These are phyloP conservation scores for Nemurella pictetii DNA, from an alignment of 2,888 invertebrate species.

Conservation along the genomic window DNA sequence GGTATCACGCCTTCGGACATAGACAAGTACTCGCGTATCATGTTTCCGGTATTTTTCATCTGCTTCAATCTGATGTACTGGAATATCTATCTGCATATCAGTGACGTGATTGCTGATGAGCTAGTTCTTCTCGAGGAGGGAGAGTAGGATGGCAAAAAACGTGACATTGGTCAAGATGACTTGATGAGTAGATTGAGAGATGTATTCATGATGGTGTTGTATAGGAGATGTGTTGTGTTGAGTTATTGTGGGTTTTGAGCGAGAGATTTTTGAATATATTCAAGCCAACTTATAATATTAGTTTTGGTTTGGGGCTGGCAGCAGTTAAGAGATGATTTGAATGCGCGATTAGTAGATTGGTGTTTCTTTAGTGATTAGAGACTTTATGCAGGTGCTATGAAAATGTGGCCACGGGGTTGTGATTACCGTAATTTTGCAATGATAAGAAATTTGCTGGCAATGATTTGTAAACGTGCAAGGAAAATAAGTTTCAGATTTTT, in stretches of 20 bases:
- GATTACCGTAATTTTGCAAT: not conserved
- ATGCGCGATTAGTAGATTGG: not conserved
- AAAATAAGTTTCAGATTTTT: not conserved
- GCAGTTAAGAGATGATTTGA: not conserved
- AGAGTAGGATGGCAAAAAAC: constrained; percentile 53
- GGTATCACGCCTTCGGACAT: constrained; percentile 95
- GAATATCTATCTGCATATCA: constrained; percentile 95
- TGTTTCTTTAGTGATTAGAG: not conserved
- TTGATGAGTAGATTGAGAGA: not conserved
- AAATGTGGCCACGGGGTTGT: not conserved
- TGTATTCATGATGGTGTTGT: not conserved
- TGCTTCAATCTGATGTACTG: constrained; percentile 99
- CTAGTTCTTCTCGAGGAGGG: constrained; percentile 77
- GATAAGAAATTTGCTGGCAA: not conserved
- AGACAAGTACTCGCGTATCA: constrained; percentile 97
- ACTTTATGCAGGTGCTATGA: not conserved
- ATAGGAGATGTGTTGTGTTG: not conserved
- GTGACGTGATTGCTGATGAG: constrained; percentile 93
- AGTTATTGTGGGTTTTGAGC: not conserved
- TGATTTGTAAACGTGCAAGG: not conserved
- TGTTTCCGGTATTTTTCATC: constrained; percentile 97
- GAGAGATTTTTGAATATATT: not conserved
- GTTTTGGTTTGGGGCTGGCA: not conserved
- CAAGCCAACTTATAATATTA: not conserved
- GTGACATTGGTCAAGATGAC: not conserved